Conservation (phyloP, 1,140 invertebrate genomes). For the Megalopta genalis region DNA sequence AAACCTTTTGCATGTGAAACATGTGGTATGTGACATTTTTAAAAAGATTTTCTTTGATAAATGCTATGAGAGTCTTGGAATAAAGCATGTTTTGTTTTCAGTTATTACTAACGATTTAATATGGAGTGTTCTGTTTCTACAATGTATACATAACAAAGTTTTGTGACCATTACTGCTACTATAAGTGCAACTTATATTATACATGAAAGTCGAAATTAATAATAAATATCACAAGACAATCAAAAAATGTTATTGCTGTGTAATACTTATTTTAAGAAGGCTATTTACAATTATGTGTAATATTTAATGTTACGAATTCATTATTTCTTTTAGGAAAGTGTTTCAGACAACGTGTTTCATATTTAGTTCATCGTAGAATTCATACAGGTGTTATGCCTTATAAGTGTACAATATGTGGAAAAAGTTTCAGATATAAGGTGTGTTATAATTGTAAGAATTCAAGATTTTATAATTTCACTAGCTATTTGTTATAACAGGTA, state of each 20-base stretch:
- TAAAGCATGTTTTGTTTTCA: conserved; percentile 60
- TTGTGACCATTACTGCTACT: conserved; percentile 38
- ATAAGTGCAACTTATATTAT: conserved; percentile 18
- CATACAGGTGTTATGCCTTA: conserved; percentile 92
- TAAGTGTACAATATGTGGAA: conserved; percentile 89
- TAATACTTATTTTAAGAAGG: background rate
- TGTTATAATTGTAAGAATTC: conserved; percentile 23
- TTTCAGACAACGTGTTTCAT: conserved; percentile 92
- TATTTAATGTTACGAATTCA: background rate
- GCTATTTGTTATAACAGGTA: conserved; percentile 78
- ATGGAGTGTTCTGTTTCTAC: conserved; percentile 50
- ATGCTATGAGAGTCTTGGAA: conserved; percentile 23
- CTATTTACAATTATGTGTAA: background rate
- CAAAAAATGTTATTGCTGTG: background rate
- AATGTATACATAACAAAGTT: conserved; percentile 56
- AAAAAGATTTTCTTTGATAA: conserved; percentile 12
- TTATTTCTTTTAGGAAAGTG: conserved; percentile 85
- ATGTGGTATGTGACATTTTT: conserved; percentile 84
- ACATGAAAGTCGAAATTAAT: conserved; percentile 1
- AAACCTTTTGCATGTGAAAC: conserved; percentile 95
- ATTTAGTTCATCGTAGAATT: conserved; percentile 90
- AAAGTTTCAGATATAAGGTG: conserved; percentile 92
- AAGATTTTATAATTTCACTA: background rate
- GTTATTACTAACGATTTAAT: conserved; percentile 65
- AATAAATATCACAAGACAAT: background rate